Evolutionary conservation across 2,888 invertebrate species (phyloP).

Genomic region (Amorpha juglandis): DNA sequence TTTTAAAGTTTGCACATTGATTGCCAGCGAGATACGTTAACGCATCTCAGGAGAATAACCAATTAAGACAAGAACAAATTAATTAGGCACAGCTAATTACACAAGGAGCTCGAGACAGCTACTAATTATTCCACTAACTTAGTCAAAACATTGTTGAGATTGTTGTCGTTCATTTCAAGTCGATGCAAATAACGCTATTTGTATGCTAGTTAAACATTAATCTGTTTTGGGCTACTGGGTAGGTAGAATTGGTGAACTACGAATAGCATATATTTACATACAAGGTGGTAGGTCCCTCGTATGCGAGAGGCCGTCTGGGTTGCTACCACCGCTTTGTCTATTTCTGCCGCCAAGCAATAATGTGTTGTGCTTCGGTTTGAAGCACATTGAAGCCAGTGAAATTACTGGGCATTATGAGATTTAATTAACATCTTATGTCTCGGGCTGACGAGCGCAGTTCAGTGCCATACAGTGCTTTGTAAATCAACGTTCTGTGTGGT

Average conservation of each 20-base stretch:
- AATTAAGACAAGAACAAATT: slow-evolving; percentile 25
- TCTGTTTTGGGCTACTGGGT: background rate
- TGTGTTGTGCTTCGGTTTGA: too few species aligned
- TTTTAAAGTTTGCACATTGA: background rate
- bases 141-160: slow-evolving; percentile 21
- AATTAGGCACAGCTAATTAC: slow-evolving; percentile 24
- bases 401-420: too few species aligned
- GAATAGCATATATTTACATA: background rate
- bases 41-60: slow-evolving; percentile 20
- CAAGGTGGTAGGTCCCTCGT: too few species aligned
- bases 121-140: slow-evolving; percentile 17
- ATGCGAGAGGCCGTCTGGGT: too few species aligned
- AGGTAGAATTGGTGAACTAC: background rate
- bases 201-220: slow-evolving; percentile 4
- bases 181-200: slow-evolving; percentile 13
- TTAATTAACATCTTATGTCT: too few species aligned
- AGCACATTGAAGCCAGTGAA: too few species aligned
- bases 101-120: slow-evolving; percentile 15
- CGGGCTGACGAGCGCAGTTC: too few species aligned
- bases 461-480: too few species aligned
- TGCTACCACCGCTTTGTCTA: too few species aligned
- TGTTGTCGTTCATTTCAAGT: slow-evolving; percentile 19
- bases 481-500: too few species aligned
- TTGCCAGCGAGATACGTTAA: slow-evolving; percentile 1
- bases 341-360: too few species aligned